Evolutionary conservation across 2,888 invertebrate species (phyloP).

Genomic region (Ligdia adustata): DNA sequence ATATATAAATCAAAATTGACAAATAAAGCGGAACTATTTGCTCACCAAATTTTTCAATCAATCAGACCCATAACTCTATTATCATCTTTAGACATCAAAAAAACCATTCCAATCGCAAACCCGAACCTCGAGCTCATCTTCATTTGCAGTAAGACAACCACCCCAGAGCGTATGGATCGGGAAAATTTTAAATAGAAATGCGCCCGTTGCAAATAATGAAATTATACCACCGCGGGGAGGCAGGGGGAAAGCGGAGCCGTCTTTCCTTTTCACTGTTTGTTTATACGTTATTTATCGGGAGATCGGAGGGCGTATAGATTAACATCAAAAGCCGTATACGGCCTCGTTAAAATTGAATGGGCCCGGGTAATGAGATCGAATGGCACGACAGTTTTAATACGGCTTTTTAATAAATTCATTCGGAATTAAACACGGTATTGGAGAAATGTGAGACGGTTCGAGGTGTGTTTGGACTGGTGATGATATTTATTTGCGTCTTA

Average conservation of each 20-base stretch:
- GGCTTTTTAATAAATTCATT: slow-evolving; percentile 14
- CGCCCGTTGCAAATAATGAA: slow-evolving; percentile 52
- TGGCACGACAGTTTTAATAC: slow-evolving; percentile 27
- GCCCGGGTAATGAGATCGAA: slow-evolving; percentile 49
- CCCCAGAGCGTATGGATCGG: slow-evolving; percentile 31
- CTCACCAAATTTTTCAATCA: too few species aligned
- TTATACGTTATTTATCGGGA: slow-evolving; percentile 45
- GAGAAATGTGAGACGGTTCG: too few species aligned
- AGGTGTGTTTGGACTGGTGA: too few species aligned
- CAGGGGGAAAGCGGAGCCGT: slow-evolving; percentile 18
- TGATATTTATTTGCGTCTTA: too few species aligned
- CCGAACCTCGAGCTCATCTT: not conserved
- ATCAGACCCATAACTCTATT: too few species aligned
- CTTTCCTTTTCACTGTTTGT: slow-evolving; percentile 48
- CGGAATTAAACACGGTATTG: too few species aligned
- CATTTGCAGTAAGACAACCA: slow-evolving; percentile 23
- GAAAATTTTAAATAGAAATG: slow-evolving; percentile 44
- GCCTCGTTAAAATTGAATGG: slow-evolving; percentile 68
- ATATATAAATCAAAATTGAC: too few species aligned
- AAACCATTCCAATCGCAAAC: too few species aligned
- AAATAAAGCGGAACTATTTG: too few species aligned
- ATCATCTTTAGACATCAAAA: too few species aligned
- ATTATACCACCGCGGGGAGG: slow-evolving; percentile 43
- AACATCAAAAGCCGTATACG: slow-evolving; percentile 67
- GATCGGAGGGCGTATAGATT: slow-evolving; percentile 59